Base-by-base conservation (phyloP, 1,140 invertebrate genomes). In the Pomacea maculata region DNA sequence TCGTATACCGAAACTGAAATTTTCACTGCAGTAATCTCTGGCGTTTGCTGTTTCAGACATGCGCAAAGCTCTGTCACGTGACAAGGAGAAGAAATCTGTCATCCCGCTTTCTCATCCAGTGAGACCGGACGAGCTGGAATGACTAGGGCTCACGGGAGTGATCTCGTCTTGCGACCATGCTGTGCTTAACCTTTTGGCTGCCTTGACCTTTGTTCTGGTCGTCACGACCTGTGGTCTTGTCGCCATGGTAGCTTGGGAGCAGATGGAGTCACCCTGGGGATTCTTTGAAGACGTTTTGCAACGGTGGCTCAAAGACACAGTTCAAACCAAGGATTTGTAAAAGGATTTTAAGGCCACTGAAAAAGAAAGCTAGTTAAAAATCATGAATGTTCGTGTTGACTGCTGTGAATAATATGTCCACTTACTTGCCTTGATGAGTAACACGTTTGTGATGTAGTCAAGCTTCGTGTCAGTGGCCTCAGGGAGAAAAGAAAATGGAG, bases 21-120 rank as follows among this genome's bases (percentile, higher is more conserved):
- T n/a, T n/a, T n/a, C n/a, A n/a, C n/a, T n/a, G n/a, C n/a, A n/a
- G n/a, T n/a, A n/a, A n/a, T n/a, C n/a, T n/a, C n/a, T n/a, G n/a
- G 34, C 34, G 5, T 45, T 45, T 45, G 34, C 34, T 90, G 88
- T 94, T 94, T 76, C 92, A 99, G 97, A 99, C 94, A 99, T 99
- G 98, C 94, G 98, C 88, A 99, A 99, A 94, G 97, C 98, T 0
- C 93, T 99, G 86, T 97, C 97, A 3, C 93, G 96, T 92, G 98
- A 99, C 92, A 93, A 95, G 0, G 94, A 96, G 83, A 97, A 97
- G 90, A 97, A 97, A 91, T 99, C 98, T 34, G 95, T 99, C 29
- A 95, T 99, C 92, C 97, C 98, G 65, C 92, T 99, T 86, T 93
- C 94, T 80, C 96, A 98, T 94, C 98, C 98, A 84, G 97, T 99